Conservation (phyloP, 92 coral and sea anemone genomes). For the Phenganax marumi region DNA sequence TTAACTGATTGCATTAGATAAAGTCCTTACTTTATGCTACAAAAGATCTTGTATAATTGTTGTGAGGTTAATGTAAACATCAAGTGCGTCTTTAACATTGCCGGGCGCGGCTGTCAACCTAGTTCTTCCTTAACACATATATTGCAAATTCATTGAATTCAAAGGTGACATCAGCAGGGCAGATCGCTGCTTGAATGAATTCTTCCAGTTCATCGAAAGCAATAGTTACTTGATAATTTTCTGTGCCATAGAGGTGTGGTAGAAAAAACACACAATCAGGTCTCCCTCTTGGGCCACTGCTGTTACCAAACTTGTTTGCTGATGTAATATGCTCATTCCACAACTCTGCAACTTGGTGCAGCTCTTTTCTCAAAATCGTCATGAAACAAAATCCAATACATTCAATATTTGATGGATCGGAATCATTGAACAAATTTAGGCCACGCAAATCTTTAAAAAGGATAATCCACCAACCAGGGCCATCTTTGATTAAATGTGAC, state of each 20-base stretch:
- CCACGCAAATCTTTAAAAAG: too few relatives aligned
- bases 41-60: slow-evolving; percentile 18
- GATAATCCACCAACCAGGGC: slow-evolving; percentile 19
- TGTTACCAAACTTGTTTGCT: too few relatives aligned
- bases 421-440: too few relatives aligned
- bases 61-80: slow-evolving; percentile 10
- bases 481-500: slow-evolving; percentile 53
- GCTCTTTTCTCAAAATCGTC: too few relatives aligned
- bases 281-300: too few relatives aligned
- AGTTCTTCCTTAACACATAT: too few relatives aligned
- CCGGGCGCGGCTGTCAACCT: too few relatives aligned
- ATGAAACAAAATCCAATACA: background rate
- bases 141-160: slow-evolving; percentile 36
- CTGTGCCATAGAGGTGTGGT: slow-evolving; percentile 52
- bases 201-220: slow-evolving; percentile 33
- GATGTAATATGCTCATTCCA: too few relatives aligned
- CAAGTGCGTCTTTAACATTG: too few relatives aligned
- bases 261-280: slow-evolving; percentile 47
- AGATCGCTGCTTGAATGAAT: slow-evolving; percentile 41
- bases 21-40: background rate
- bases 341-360: too few relatives aligned
- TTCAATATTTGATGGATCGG: too few relatives aligned
- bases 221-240: slow-evolving; percentile 32
- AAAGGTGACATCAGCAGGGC: slow-evolving; percentile 43
- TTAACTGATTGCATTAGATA: too few relatives aligned